phyloP scores from a whole-genome alignment of 2,113 vertebrate species.

The Otis tarda region DNA sequence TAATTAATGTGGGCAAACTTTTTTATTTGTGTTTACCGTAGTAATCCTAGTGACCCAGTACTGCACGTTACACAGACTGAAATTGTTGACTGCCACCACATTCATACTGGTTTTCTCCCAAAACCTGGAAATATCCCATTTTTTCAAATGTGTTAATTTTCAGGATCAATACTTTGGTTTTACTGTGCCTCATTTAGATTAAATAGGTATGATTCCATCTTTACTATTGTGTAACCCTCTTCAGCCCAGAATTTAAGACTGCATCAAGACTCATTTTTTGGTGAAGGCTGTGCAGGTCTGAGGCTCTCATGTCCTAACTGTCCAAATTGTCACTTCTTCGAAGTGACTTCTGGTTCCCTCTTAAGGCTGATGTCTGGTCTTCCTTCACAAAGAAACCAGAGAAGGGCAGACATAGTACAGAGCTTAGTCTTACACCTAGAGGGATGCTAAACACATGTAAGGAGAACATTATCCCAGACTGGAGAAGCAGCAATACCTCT shows the following conservation, averaged over 20 bases:
- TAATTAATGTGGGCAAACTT: neutral
- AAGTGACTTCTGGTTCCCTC: neutral
- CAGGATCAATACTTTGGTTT: neutral
- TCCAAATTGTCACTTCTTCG: neutral
- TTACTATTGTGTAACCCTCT: neutral
- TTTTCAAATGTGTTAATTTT: neutral
- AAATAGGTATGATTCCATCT: neutral
- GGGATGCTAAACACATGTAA: neutral
- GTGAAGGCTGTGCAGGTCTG: neutral
- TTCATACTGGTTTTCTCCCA: neutral
- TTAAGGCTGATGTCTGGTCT: neutral
- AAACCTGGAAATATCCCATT: neutral
- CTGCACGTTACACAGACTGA: neutral
- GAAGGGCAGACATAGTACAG: neutral
- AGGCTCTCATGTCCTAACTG: accelerated
- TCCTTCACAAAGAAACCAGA: neutral
- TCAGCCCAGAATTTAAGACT: neutral
- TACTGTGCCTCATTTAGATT: neutral
- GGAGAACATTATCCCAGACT: neutral
- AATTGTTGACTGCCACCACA: neutral
- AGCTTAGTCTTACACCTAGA: neutral
- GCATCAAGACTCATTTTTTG: accelerated
- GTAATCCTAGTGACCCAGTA: neutral
- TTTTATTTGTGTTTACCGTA: neutral
- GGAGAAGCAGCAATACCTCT: neutral